A percentile compares a stretch with the other conserved stretches of the same genome.
Conservation (phyloP, 2,113 vertebrate species). For the Indicator indicator region DNA sequence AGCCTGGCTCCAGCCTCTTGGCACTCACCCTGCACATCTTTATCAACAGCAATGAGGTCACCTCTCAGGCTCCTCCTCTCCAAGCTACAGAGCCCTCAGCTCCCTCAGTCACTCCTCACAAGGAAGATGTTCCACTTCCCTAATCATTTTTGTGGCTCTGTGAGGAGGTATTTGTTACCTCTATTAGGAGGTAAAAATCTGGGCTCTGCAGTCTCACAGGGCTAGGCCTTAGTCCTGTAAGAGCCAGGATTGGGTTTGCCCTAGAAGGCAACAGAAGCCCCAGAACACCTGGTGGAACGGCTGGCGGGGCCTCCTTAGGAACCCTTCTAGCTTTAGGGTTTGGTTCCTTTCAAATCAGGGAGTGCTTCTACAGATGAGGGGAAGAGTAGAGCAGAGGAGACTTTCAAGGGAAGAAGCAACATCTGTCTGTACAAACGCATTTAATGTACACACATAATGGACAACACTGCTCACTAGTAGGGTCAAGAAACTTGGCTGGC, state of each 20-base stretch:
- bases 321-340: background rate
- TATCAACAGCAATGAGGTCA: no score
- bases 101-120: no score
- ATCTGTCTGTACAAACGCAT: background rate
- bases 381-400: background rate
- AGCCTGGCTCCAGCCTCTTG: no score
- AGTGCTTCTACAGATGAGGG: background rate
- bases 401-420: background rate
- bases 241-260: background rate
- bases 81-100: no score
- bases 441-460: background rate
- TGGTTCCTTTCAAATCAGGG: background rate
- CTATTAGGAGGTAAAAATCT: background rate
- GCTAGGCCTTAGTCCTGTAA: background rate
- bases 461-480: background rate
- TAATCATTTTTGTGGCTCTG: no score
- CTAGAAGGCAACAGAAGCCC: background rate
- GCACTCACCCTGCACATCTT: no score
- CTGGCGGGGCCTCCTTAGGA: background rate
- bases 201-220: background rate
- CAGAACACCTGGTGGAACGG: background rate
- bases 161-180: no score
- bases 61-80: no score
- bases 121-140: no score
- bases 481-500: background rate